Conservation (phyloP, 37 sponge, comb jelly and placozoan genomes). For the Agelas oroides region DNA sequence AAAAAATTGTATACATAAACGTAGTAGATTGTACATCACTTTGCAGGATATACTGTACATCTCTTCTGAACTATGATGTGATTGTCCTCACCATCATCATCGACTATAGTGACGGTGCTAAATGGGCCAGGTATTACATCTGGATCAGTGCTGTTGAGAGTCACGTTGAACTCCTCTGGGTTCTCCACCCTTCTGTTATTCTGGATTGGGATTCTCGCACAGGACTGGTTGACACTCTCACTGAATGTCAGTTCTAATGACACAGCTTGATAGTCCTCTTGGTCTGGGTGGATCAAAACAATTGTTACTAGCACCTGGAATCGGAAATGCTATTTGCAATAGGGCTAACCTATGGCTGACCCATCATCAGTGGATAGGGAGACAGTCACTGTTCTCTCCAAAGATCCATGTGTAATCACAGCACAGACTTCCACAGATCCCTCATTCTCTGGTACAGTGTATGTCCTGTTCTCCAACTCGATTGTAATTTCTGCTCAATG, state of each 20-base stretch:
- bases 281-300: neutral
- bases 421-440: conserved; percentile 19
- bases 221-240: neutral
- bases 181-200: too few species aligned
- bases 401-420: neutral
- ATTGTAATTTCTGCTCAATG: neutral
- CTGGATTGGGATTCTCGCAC: neutral
- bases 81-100: too few species aligned
- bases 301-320: too few species aligned
- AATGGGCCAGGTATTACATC: too few species aligned
- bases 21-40: too few species aligned
- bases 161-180: too few species aligned
- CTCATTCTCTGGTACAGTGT: neutral
- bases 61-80: too few species aligned
- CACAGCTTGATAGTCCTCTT: neutral
- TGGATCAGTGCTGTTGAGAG: too few species aligned
- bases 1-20: too few species aligned
- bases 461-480: neutral
- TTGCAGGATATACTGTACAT: too few species aligned
- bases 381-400: neutral
- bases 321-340: too few species aligned
- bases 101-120: too few species aligned
- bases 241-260: neutral
- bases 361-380: neutral
- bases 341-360: neutral